Evolutionary conservation across 1,140 invertebrate genomes (phyloP).

Genomic region (Tigriopus japonicus): DNA sequence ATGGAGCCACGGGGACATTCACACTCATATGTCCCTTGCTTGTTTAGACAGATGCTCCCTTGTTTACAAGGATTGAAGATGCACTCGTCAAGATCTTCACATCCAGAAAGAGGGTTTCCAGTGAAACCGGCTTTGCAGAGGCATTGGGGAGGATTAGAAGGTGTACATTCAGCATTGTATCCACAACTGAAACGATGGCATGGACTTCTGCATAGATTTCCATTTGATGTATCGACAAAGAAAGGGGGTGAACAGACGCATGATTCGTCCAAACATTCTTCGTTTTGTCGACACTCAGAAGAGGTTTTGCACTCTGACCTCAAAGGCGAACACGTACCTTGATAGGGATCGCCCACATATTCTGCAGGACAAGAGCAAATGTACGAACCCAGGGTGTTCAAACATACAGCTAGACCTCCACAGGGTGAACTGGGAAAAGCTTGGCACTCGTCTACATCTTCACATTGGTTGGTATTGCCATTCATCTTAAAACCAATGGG

Average conservation of each 20-base stretch:
- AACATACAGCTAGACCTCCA: constrained; percentile 60
- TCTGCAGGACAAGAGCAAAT: constrained; percentile 62
- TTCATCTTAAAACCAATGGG: constrained; percentile 61
- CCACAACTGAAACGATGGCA: constrained; percentile 72
- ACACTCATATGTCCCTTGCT: constrained; percentile 46
- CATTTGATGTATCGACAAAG: constrained; percentile 54
- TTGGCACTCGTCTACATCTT: constrained; percentile 57
- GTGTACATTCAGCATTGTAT: constrained; percentile 75
- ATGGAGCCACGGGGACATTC: constrained; percentile 56
- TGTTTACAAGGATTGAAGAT: constrained; percentile 53
- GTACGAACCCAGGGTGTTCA: constrained; percentile 47
- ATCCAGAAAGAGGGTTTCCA: constrained; percentile 47
- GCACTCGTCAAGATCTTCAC: constrained; percentile 55
- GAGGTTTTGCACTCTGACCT: constrained; percentile 58
- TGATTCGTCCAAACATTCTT: constrained; percentile 72
- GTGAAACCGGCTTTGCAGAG: constrained; percentile 64
- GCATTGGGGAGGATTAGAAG: constrained; percentile 66
- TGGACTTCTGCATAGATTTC: constrained; percentile 66
- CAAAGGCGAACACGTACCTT: constrained; percentile 44
- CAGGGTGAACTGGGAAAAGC: constrained; percentile 43
- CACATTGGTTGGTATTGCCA: constrained; percentile 50
- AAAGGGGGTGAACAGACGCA: constrained; percentile 72
- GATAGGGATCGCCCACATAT: constrained; percentile 61
- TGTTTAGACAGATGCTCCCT: constrained; percentile 65
- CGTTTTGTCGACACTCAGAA: constrained; percentile 59